phyloP scores from a whole-genome alignment of 1,140 invertebrate genomes.

The Aphaenogaster floridana region DNA sequence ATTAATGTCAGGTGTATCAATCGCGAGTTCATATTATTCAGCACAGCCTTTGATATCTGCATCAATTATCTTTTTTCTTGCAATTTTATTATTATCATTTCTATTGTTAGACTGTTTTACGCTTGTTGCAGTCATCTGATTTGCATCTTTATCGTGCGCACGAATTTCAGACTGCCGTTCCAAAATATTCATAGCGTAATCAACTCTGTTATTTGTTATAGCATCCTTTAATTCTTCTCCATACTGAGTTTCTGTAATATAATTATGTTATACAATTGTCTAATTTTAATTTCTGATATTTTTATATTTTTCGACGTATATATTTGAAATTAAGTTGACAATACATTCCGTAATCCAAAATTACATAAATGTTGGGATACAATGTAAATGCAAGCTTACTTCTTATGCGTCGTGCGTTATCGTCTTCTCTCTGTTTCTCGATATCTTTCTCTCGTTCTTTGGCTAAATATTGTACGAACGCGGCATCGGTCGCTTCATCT shows the following conservation, averaged over 20 bases:
- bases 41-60: neutral
- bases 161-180: neutral
- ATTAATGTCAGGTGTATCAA: neutral
- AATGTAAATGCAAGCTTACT: neutral
- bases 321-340: neutral
- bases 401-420: neutral
- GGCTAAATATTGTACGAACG: neutral
- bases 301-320: neutral
- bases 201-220: slow-evolving; percentile 20
- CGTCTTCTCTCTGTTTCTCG: neutral
- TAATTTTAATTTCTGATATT: neutral
- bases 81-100: neutral
- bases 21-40: neutral
- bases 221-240: neutral
- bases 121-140: neutral
- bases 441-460: neutral
- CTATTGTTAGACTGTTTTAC: neutral
- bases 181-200: slow-evolving; percentile 10
- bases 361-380: neutral
- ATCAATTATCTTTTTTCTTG: slow-evolving; percentile 5
- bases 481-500: neutral
- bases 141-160: neutral
- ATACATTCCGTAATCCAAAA: neutral
- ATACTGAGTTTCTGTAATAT: slow-evolving; percentile 22
- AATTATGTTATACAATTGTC: neutral